A percentile compares a stretch with the other conserved stretches of the same genome.
Evolutionary conservation across 1,140 invertebrate genomes (phyloP).

Genomic region (Drosophila ironensis): DNA sequence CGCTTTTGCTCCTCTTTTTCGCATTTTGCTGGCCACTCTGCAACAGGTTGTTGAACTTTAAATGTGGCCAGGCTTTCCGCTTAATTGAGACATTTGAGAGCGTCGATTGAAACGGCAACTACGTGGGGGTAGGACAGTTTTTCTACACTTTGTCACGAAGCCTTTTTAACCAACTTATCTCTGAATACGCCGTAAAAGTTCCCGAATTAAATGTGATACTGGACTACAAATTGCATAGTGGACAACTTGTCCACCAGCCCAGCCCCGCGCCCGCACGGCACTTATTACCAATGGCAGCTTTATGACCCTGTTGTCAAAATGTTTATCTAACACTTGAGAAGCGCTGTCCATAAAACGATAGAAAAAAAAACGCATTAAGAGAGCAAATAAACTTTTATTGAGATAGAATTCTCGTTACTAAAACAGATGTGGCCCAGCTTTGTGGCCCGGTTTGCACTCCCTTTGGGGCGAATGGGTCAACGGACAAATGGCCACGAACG

Average conservation of each 20-base stretch:
- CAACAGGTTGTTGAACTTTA: constrained; percentile 76
- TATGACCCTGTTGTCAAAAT: constrained; percentile 69
- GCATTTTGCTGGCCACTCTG: constrained; percentile 38
- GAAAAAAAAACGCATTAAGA: constrained; percentile 51
- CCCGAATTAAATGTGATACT: constrained; percentile 5
- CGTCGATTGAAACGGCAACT: background rate
- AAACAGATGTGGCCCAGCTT: constrained; percentile 49
- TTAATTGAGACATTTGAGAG: constrained; percentile 23
- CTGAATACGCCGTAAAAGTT: background rate
- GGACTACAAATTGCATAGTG: constrained; percentile 35
- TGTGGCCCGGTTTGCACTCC: background rate
- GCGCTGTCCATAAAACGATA: constrained; percentile 52
- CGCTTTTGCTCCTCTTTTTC: background rate
- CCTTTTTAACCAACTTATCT: background rate
- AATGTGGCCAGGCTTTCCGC: constrained; percentile 11
- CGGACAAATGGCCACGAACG: constrained; percentile 5
- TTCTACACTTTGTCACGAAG: background rate
- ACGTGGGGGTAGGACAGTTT: constrained; percentile 5
- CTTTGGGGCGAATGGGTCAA: constrained; percentile 1
- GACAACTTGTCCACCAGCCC: background rate
- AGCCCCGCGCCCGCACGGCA: background rate
- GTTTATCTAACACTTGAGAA: constrained; percentile 70
- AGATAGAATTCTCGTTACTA: constrained; percentile 47
- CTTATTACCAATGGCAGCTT: constrained; percentile 32
- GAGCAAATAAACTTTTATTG: constrained; percentile 65